Base-by-base conservation (phyloP, 1,140 invertebrate genomes). In the Bradysia coprophila region DNA sequence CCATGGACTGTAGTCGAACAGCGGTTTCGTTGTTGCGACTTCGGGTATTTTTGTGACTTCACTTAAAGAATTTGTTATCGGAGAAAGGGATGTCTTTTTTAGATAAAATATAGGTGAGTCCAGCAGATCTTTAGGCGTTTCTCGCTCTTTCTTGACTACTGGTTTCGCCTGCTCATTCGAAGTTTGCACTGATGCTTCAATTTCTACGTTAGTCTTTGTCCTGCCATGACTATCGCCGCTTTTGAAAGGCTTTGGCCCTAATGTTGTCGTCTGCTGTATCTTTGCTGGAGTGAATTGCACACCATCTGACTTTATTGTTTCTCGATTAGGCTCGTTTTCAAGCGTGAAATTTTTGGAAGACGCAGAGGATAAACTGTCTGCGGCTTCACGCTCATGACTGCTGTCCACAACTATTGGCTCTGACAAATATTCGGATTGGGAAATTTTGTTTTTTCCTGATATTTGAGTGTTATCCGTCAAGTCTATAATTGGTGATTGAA, bases 401-500 rank as follows among this genome's bases (percentile, higher is more conserved):
- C 32, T 47, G 28, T 34, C 44, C 45, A 36, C 48, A 41, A 9
- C 48, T 45, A 39, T 48, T 39, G 24, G 45, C 49, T 46, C 4
- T 40, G 21, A 38, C 49, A 33, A 24, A 45, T 31, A 42, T 42
- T 42, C 13, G 37, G 40, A 21, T 41, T 40, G 22, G 41, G 38
- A 43, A 23, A 40, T 21, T 23, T 33, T 42, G 43, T 39, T 44
- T 38, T 38, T 38, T 41, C 23, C 23, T 44, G 28, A 13, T n/a
- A n/a, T n/a, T 31, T 22, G 23, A 41, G 11, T 38, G 57, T 52
- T 44, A 57, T 57, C 38, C 46, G 45, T 49, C 48, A 73, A 62
- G 48, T 77, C 74, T 28, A 76, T 65, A 21, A 75, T 48, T 42
- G 73, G 73, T 23, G 75, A 75, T 46, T 74, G 68, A 37, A 75